phyloP scores from a whole-genome alignment of 2,888 invertebrate genomes.

The Athetis lepigone region DNA sequence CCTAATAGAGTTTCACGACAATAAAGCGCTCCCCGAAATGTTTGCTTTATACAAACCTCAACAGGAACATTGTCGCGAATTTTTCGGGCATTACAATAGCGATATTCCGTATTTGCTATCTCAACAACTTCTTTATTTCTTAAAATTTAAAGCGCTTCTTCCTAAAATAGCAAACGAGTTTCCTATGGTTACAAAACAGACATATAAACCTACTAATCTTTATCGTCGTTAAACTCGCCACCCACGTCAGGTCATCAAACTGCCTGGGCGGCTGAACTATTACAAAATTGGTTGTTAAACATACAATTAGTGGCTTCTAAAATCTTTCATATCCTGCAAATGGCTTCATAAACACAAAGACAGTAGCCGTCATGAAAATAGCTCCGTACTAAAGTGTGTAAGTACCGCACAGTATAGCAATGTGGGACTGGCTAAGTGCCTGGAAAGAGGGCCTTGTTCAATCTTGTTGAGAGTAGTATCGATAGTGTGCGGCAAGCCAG shows the following conservation, averaged over 20 bases:
- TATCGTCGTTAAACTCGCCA: slow-evolving; percentile 18
- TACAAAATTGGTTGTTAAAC: slow-evolving; percentile 55
- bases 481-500: slow-evolving; percentile 37
- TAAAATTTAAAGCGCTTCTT: background rate
- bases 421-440: slow-evolving; percentile 57
- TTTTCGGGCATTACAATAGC: slow-evolving; percentile 47
- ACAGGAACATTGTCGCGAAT: slow-evolving; percentile 39
- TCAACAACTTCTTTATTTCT: slow-evolving; percentile 10
- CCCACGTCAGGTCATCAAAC: slow-evolving; percentile 58
- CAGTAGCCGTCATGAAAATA: slow-evolving; percentile 43
- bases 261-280: slow-evolving; percentile 52
- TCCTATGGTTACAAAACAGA: slow-evolving; percentile 15
- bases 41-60: slow-evolving; percentile 44
- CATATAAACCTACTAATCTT: slow-evolving; percentile 24
- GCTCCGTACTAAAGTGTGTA: slow-evolving; percentile 33
- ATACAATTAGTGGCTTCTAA: slow-evolving; percentile 31
- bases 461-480: slow-evolving; percentile 48
- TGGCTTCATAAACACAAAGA: slow-evolving; percentile 43
- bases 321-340: slow-evolving; percentile 46
- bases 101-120: slow-evolving; percentile 21
- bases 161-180: slow-evolving; percentile 10
- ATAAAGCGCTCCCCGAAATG: slow-evolving; percentile 59
- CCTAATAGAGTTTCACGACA: slow-evolving; percentile 67
- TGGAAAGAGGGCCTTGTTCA: slow-evolving; percentile 45
- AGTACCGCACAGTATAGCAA: slow-evolving; percentile 45